Base-by-base conservation (phyloP, 2,797 vertebrate genomes). In the Sebastes steindachneri region DNA sequence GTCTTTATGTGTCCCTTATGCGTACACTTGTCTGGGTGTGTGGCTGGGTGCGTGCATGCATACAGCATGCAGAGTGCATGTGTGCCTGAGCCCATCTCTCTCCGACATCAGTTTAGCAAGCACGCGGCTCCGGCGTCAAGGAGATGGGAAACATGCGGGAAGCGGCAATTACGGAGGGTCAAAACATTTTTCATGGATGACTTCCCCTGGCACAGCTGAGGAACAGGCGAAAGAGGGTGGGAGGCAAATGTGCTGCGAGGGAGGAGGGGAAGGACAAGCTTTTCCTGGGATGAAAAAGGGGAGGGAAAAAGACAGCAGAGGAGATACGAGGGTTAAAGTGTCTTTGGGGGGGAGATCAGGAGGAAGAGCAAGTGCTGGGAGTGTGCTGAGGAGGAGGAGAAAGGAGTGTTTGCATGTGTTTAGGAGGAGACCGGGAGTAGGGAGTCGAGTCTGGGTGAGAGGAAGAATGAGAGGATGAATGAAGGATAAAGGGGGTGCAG, bases 101-200 rank as follows among this genome's bases (percentile, higher is more conserved):
- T 77, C 68, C 12, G 9, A 73, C 78, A 82, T 84, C 75, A 74
- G 73, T 88, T 89, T 74, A 67, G 79, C 62, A 63, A 84, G 63
- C 77, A 68, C 58, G 15, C 77, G 77, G 73, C 82, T 79, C 80
- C 33, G 21, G 82, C 48, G 51, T 77, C 63, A 81, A 51, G 73
- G 83, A 88, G 84, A 87, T 76, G 73, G 78, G 82, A 86, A 89
- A 90, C 89, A 80, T 85, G 91, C 74, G 68, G 88, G 82, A 89
- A 91, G 85, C 70, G 11, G 87, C 91, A 94, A 95, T 95, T 95
- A 95, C 67, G 82, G 84, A 54, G 76, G 86, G 93, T 93, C 89
- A 93, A 93, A 94, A 91, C 87, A 89, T 92, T 94, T 95, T 94
- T 91, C 90, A 93, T 90, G 92, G 92, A 93, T 92, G 91, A 91